Conservation (phyloP, 2,113 vertebrate genomes). For the Telmatochromis brachygnathus region DNA sequence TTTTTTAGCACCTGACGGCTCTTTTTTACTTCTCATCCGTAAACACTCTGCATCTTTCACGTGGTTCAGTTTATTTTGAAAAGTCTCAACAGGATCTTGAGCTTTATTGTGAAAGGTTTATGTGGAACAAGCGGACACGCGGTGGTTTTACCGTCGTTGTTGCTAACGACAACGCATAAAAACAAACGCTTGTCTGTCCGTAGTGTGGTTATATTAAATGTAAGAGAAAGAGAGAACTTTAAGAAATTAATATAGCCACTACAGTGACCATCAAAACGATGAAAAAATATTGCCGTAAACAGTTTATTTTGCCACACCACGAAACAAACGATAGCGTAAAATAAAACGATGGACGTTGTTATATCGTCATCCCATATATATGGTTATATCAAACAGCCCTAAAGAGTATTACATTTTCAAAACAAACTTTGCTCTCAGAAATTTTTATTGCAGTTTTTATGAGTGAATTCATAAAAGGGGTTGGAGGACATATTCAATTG, state of each 20-base stretch:
- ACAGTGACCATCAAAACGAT: accelerated
- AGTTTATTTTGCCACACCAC: neutral
- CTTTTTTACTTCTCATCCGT: too few relatives aligned
- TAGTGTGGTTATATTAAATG: neutral
- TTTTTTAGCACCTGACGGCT: too few relatives aligned
- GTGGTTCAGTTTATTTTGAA: too few relatives aligned
- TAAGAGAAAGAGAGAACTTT: neutral
- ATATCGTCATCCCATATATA: neutral
- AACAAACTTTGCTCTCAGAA: neutral
- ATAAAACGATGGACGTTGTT: neutral
- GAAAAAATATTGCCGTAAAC: neutral
- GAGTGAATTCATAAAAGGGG: neutral
- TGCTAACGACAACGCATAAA: neutral
- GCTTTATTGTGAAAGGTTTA: neutral
- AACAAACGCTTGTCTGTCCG: neutral
- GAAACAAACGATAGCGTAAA: neutral
- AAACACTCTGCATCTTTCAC: too few relatives aligned
- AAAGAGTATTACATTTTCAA: neutral
- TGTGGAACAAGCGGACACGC: neutral
- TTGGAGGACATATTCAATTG: neutral
- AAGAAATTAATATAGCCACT: neutral
- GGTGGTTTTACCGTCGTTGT: neutral
- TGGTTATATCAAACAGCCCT: neutral
- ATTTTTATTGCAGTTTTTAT: neutral
- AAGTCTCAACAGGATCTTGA: neutral